Evolutionary conservation across 2,113 vertebrate species (phyloP).

Genomic region (Takifugu bimaculatus): DNA sequence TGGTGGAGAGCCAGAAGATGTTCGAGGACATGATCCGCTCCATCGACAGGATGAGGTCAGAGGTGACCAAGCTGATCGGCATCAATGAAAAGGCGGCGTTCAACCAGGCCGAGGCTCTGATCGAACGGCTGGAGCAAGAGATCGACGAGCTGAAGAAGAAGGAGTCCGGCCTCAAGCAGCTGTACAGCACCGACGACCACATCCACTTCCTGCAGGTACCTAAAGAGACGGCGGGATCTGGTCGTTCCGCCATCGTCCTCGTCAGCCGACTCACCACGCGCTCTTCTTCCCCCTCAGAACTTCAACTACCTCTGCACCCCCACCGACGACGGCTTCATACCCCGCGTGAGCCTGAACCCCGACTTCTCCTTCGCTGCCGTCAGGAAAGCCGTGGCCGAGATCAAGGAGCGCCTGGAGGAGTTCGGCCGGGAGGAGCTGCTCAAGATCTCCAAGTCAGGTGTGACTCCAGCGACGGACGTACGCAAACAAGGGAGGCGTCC

Average conservation of each 20-base stretch:
- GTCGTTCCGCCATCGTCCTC: too few relatives aligned
- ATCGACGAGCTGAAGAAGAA: slow-evolving; percentile 80
- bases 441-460: slow-evolving; percentile 78
- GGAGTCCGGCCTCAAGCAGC: slow-evolving; percentile 76
- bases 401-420: slow-evolving; percentile 77
- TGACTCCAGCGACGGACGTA: slow-evolving; percentile 7
- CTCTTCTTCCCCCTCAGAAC: slow-evolving; percentile 58
- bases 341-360: slow-evolving; percentile 73
- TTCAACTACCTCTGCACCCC: slow-evolving; percentile 81
- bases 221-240: too few relatives aligned
- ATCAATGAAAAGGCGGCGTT: slow-evolving; percentile 80
- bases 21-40: slow-evolving; percentile 81
- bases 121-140: slow-evolving; percentile 79
- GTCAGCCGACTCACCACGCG: too few relatives aligned
- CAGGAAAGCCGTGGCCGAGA: slow-evolving; percentile 77
- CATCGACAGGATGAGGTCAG: slow-evolving; percentile 80
- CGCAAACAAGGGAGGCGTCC: background rate
- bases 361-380: slow-evolving; percentile 76
- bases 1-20: slow-evolving; percentile 81
- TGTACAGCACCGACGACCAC: slow-evolving; percentile 80
- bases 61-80: slow-evolving; percentile 78
- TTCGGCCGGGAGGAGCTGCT: slow-evolving; percentile 73
- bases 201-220: slow-evolving; percentile 82
- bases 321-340: slow-evolving; percentile 77
- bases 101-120: slow-evolving; percentile 75